A percentile compares a stretch with the other conserved stretches of the same genome.
Evolutionary conservation across 2,113 vertebrate species (phyloP).

Genomic region (Phalacrocorax aristotelis): DNA sequence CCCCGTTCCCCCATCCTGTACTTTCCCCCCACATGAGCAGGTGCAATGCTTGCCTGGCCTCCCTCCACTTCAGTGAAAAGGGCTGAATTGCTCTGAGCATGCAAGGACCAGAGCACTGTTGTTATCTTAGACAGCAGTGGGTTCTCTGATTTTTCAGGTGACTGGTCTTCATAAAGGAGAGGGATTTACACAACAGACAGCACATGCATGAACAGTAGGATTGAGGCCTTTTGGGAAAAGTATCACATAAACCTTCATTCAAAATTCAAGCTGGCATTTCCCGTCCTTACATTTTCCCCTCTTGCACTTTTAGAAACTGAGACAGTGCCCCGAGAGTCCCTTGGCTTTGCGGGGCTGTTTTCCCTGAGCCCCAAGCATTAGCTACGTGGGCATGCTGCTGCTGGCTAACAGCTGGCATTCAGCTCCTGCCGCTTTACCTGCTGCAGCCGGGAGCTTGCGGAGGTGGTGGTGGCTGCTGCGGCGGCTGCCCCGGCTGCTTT

Average conservation of each 20-base stretch:
- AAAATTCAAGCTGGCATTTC: background rate
- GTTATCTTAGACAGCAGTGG: background rate
- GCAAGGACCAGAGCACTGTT: background rate
- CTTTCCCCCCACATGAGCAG: background rate
- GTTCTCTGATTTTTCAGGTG: background rate
- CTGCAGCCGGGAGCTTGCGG: background rate
- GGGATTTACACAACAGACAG: background rate
- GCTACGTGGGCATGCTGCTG: background rate
- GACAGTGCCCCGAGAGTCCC: background rate
- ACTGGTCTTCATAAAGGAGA: background rate
- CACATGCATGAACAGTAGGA: background rate
- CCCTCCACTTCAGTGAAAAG: background rate
- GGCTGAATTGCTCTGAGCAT: background rate
- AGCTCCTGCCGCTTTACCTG: conserved; percentile 61
- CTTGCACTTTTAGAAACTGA: background rate
- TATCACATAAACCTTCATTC: background rate
- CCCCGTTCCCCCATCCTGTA: accelerated
- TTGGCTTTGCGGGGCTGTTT: background rate
- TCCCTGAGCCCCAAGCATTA: background rate
- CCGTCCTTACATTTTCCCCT: background rate
- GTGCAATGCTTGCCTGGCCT: background rate
- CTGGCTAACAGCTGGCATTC: background rate
- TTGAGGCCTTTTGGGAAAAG: background rate
- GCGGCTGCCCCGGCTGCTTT: background rate
- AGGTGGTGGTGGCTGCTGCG: background rate